These are phyloP conservation scores for Cynocephalus volans DNA, from an alignment of 2,113 vertebrate species.

Conservation along the genomic window DNA sequence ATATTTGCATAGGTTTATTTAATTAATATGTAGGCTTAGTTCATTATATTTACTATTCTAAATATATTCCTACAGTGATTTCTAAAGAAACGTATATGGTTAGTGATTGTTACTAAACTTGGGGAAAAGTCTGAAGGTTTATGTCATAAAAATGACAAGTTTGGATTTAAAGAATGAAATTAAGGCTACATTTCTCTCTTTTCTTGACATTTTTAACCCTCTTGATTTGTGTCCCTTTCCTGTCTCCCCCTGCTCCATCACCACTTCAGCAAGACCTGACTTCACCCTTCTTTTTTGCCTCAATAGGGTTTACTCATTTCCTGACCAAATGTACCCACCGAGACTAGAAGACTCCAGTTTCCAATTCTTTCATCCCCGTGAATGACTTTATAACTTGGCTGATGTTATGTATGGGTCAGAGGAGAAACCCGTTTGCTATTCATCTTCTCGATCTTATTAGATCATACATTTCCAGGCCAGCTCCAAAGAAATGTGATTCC, in stretches of 20 bases:
- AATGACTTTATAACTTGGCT: conserved; percentile 34
- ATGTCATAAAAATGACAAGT: background rate
- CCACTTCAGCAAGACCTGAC: background rate
- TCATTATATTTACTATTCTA: conserved; percentile 11
- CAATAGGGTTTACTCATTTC: background rate
- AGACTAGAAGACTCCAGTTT: conserved; percentile 55
- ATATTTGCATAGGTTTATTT: conserved; percentile 13
- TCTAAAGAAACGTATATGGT: background rate
- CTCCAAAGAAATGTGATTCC: conserved; percentile 33
- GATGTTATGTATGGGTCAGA: conserved; percentile 62
- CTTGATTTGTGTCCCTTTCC: background rate
- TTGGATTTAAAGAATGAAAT: background rate
- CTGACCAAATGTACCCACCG: background rate
- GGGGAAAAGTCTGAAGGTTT: background rate
- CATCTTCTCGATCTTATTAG: conserved; percentile 78
- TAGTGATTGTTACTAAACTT: background rate
- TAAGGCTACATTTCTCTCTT: background rate
- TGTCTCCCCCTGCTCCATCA: background rate
- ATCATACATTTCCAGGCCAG: conserved; percentile 42
- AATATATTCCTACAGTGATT: background rate
- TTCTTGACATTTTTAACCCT: background rate
- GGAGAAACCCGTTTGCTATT: conserved; percentile 41
- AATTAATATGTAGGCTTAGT: background rate
- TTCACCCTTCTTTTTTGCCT: background rate
- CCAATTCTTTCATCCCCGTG: background rate